Evolutionary conservation across 2,888 invertebrate genomes (phyloP).

Genomic region (Drosophila prostipennis): DNA sequence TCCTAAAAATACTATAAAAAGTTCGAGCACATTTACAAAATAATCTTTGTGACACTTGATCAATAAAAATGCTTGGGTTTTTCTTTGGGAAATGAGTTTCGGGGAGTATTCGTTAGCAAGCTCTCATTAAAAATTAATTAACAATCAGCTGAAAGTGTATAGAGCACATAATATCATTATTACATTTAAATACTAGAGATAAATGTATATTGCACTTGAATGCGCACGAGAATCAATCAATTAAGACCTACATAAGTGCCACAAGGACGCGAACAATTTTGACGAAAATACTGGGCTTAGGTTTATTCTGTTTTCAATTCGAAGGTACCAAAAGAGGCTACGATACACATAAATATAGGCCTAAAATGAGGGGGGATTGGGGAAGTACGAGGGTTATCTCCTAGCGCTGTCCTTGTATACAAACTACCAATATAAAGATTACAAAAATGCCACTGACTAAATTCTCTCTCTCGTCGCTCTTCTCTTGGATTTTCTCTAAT

Average conservation of each 20-base stretch:
- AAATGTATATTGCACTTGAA: conserved; percentile 43
- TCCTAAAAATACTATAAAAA: conserved; percentile 52
- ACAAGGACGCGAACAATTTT: conserved; percentile 15
- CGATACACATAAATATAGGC: conserved; percentile 41
- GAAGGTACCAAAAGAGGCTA: conserved; percentile 26
- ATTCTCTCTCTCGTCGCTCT: conserved; percentile 10
- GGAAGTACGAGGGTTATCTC: conserved; percentile 27
- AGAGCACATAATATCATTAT: conserved; percentile 56
- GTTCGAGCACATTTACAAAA: conserved; percentile 60
- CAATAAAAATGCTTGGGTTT: conserved; percentile 24
- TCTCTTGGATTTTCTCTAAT: conserved; percentile 63
- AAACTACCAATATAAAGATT: conserved; percentile 74
- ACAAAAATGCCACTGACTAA: conserved; percentile 58
- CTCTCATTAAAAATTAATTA: conserved; percentile 75
- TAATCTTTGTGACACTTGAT: conserved; percentile 42
- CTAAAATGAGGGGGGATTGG: conserved; percentile 35
- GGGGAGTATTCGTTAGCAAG: conserved; percentile 63
- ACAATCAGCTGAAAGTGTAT: conserved; percentile 53
- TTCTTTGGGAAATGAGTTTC: conserved; percentile 41
- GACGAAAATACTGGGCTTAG: conserved; percentile 41
- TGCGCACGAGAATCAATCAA: conserved; percentile 42
- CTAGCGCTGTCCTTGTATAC: conserved; percentile 49
- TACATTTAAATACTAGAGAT: conserved; percentile 36
- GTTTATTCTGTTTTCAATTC: conserved; percentile 26
- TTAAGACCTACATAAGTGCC: conserved; percentile 20